Conservation (phyloP, 2,888 invertebrate genomes). For the Stegophylla sp. region DNA sequence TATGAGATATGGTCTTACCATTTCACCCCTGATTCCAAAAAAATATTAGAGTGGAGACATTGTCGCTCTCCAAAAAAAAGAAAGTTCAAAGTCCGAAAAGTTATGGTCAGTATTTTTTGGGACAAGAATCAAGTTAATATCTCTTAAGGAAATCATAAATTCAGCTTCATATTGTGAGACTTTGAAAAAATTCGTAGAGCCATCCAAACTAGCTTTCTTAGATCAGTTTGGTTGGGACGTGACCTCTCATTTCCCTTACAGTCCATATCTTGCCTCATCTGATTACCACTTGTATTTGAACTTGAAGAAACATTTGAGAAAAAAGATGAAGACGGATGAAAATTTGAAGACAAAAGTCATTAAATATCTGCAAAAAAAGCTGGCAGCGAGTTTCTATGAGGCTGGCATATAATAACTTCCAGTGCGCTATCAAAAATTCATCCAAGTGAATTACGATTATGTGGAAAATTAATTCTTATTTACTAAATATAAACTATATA, state of each 20-base stretch:
- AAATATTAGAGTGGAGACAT: slow-evolving; percentile 4
- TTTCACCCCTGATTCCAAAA: slow-evolving; percentile 24
- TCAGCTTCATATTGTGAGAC: too few species aligned
- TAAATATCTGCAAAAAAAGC: background rate
- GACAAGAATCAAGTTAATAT: too few species aligned
- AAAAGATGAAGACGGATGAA: background rate
- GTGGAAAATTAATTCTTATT: background rate
- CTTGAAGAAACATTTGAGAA: background rate
- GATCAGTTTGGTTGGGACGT: too few species aligned
- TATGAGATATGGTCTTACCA: slow-evolving; percentile 24
- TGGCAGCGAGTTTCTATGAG: background rate
- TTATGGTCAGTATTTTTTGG: too few species aligned
- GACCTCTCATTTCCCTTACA: too few species aligned
- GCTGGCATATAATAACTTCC: background rate
- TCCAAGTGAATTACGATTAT: background rate
- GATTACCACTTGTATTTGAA: too few species aligned
- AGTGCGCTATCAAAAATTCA: background rate
- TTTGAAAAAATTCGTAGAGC: too few species aligned
- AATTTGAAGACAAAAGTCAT: background rate
- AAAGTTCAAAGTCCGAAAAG: too few species aligned
- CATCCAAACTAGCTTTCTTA: too few species aligned
- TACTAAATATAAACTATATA: background rate
- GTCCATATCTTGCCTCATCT: too few species aligned
- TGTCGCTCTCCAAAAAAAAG: too few species aligned
- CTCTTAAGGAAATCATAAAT: too few species aligned